Evolutionary conservation across 2,888 invertebrate genomes (phyloP), one percentile per base, ranked within the genome.

Genomic region (Coelopa pilipes): DNA sequence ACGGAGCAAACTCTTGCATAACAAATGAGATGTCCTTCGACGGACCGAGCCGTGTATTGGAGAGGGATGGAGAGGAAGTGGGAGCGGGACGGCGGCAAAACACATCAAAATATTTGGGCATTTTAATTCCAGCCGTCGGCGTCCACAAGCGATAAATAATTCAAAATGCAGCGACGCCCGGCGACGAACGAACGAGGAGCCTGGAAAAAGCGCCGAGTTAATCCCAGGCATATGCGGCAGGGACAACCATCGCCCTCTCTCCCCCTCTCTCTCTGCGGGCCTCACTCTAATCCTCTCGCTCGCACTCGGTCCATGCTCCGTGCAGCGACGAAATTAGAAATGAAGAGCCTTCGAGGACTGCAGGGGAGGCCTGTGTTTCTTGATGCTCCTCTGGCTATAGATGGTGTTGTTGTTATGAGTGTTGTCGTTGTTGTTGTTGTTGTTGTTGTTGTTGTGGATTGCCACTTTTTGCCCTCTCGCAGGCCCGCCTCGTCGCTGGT

Each of bases 81-180:
- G 15, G n/a, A 15, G 24, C 47, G 49, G 24, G 24, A 12, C 59
- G 24, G 13, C 49, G n/a, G 70, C 21, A 70, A 59, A 59, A 60
- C 70, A 70, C 60, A 60, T 70, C 76, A 70, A 70, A 79, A 80
- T 81, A 80, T 80, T 81, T 79, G 79, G 80, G 79, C 82, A 80
- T 82, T 81, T 80, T 80, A 80, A 81, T 80, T 79, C 79, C 80
- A 78, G 79, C 78, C 80, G 79, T 80, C 50, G 70, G 10, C 80
- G 81, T 82, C 80, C 80, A 82, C 81, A 82, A 82, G 78, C 81
- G 80, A 82, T 82, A 82, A 82, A 82, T 82, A 82, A 82, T 82
- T 82, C 81, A 82, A 81, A 82, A 81, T 81, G 82, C 82, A 80
- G 79, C 78, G 82, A 82, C 81, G 82, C 78, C 80, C 79, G 80